A percentile compares a stretch with the other conserved stretches of the same genome.
phyloP scores from a whole-genome alignment of 2,113 vertebrate species.

The Puffinus mauretanicus region DNA sequence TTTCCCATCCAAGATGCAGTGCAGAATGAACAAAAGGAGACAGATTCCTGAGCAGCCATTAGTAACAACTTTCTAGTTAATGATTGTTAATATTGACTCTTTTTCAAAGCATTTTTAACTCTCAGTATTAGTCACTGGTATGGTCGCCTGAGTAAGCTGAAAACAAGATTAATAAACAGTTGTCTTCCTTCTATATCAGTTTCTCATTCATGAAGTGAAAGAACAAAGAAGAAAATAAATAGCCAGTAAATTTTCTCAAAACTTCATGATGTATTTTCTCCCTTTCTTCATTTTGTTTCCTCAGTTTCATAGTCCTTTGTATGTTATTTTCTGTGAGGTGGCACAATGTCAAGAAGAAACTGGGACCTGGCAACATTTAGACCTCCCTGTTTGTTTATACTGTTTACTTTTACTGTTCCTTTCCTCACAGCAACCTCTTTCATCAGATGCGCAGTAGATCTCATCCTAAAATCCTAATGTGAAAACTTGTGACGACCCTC shows the following conservation, averaged over 20 bases:
- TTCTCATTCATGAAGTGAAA: background rate
- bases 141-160: background rate
- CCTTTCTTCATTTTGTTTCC: background rate
- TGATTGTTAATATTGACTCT: background rate
- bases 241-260: background rate
- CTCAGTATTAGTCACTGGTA: background rate
- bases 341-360: background rate
- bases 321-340: background rate
- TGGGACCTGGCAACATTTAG: background rate
- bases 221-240: background rate
- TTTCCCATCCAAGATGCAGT: background rate
- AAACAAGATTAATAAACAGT: background rate
- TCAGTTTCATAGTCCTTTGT: background rate
- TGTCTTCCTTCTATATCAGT: background rate
- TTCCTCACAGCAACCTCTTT: background rate
- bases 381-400: background rate
- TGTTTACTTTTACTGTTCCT: background rate
- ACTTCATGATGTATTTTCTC: background rate
- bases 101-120: background rate
- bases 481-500: background rate
- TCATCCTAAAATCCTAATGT: background rate
- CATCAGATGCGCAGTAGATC: background rate
- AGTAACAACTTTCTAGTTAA: background rate
- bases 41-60: background rate
- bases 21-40: constrained; percentile 22